Evolutionary conservation across 2,888 invertebrate genomes (phyloP).

Genomic region (Pandemis heparana): DNA sequence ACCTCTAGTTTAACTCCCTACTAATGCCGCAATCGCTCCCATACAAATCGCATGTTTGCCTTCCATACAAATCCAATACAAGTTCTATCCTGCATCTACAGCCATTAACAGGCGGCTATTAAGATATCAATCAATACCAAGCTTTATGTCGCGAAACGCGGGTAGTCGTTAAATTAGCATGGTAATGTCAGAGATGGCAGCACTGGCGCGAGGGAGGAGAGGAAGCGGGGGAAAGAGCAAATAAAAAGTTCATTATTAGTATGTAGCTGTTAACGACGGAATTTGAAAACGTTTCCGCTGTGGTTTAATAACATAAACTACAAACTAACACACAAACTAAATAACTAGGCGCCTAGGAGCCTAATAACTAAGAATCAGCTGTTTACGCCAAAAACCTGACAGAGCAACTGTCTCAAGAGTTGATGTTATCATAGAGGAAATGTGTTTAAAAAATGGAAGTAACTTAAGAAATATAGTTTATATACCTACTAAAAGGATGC

Average conservation of each 20-base stretch:
- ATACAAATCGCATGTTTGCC: conserved; percentile 26
- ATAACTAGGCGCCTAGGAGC: too few relatives aligned
- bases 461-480: too few relatives aligned
- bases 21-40: conserved; percentile 18
- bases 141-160: conserved; percentile 60
- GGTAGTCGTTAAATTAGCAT: conserved; percentile 76
- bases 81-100: conserved; percentile 42
- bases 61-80: conserved; percentile 30
- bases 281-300: too few relatives aligned
- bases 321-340: too few relatives aligned
- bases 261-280: too few relatives aligned
- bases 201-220: conserved; percentile 36
- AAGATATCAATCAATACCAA: conserved; percentile 78
- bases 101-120: conserved; percentile 58
- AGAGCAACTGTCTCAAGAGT: too few relatives aligned
- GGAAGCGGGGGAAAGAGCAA: conserved; percentile 13
- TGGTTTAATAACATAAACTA: too few relatives aligned
- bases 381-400: too few relatives aligned
- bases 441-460: too few relatives aligned
- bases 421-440: too few relatives aligned
- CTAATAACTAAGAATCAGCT: too few relatives aligned
- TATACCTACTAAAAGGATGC: too few relatives aligned
- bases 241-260: not conserved
- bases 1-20: not conserved
- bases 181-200: conserved; percentile 65